Base-by-base conservation (phyloP, 2,113 vertebrate species). In the Brachypteracias leptosomus region DNA sequence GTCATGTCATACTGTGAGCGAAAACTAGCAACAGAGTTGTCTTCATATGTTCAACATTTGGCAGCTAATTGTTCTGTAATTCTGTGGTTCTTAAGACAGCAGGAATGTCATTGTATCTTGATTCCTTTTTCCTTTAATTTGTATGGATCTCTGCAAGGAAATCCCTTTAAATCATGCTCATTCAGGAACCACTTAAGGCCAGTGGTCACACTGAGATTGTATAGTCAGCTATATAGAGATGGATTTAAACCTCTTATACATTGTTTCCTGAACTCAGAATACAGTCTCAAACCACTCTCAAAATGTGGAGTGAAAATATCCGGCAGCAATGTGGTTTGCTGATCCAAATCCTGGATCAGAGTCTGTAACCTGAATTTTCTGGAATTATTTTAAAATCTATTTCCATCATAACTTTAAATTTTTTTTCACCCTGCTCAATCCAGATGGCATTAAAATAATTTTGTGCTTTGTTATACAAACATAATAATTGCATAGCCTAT, bases 61-160 rank as follows among this genome's bases (percentile, higher is more conserved):
- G 42, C 65, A 84, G 88, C 76, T 95, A 95, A 95, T 92, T 7
- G 0, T 93, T 95, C 74, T 67, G n/a, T 89, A 94, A 92, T 95
- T 93, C 79, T 81, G 47, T 59, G 47, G 22, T 57, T 51, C 49
- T 79, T 73, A 76, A 89, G 72, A 36, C 61, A 93, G 42, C 57
- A 81, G 78, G 62, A 73, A 35, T 74, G 46, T 90, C 49, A 19
- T 38, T 59, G 47, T 42, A 6, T 35, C 90, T 96, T 70, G 40
- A 55, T 74, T 93, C 35, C 24, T 72, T 46, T 58, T 81, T 13
- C 8, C 21, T 84, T 76, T 87, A 68, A 61, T 75, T 78, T 93
- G 16, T 58, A 35, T 87, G 92, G 59, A 82, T 81, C 71, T 77
- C 46, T 90, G 62, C 54, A 70, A 85, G 63, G 40, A 89, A 81